Base-by-base conservation (phyloP, 2,113 vertebrate genomes). In the Bufo gargarizans region DNA sequence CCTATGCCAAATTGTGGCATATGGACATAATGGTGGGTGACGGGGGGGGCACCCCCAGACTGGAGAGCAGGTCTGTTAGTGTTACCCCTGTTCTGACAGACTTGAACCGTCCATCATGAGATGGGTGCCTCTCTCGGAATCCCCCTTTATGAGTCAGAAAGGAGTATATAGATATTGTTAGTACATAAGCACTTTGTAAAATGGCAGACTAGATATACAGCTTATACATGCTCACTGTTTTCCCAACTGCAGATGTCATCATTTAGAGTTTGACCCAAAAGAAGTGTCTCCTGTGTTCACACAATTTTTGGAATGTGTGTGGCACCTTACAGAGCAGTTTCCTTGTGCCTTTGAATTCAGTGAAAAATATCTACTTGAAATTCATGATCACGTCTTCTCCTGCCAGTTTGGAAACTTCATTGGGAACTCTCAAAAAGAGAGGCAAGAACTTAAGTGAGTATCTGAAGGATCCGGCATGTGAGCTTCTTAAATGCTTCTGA, bases 341-440 rank as follows among this genome's bases (percentile, higher is more conserved):
- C 95, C 96, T 0, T 96, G 94, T 85, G 76, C 94, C 0, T 96
- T 97, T 63, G 94, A 96, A 69, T 97, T 96, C 72, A 96, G 91
- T 0, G 96, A 97, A 89, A 91, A 87, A 0, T 95, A 95, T 83
- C 92, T 97, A 7, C 91, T 96, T 0, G 93, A 96, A 86, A 93
- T 97, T 90, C 96, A 97, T 0, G 94, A 96, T 88, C 95, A 96
- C 0, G 91, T 96, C 9, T 96, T 93, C 65, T 95, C 95, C 83
- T 97, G 95, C 88, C 96, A 97, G 91, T 96, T 96, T 80, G 96
- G 96, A 33, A 97, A 96, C 90, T 97, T 97, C 90, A 92, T 96
- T 43, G 95, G 96, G n/a, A 96, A 95, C 90, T 96, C 95, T 79
- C 94, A 96, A 65, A 96, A 91, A 91, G 95, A 97, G 65, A 88